Conservation (phyloP, 64 coral and sea anemone species). For the Orbicella faveolata region DNA sequence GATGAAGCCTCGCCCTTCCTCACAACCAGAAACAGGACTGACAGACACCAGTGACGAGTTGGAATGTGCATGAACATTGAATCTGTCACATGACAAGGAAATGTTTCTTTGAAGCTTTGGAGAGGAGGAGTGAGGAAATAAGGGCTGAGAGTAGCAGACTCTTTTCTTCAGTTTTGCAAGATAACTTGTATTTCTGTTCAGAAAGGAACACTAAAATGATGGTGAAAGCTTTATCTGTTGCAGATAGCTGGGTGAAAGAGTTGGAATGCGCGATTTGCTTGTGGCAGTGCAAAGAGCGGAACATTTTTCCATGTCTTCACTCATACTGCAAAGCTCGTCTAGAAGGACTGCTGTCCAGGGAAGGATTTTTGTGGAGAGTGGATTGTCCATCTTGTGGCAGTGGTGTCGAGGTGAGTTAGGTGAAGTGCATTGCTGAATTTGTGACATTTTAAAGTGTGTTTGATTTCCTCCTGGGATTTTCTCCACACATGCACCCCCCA, state of each 20-base stretch:
- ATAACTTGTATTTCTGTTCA: background rate
- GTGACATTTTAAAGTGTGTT: too few species aligned
- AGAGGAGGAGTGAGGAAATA: too few species aligned
- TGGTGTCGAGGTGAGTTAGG: background rate
- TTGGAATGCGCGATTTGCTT: conserved; percentile 17
- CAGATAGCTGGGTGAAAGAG: background rate
- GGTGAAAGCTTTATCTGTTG: background rate
- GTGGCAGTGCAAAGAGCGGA: background rate
- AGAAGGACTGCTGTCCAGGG: background rate
- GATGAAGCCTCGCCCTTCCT: too few species aligned
- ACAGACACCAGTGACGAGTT: too few species aligned
- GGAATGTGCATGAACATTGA: background rate
- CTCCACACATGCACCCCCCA: too few species aligned
- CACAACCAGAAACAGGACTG: too few species aligned
- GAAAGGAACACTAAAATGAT: background rate
- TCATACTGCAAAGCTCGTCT: conserved; percentile 8
- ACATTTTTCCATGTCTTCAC: conserved; percentile 29
- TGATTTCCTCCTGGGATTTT: too few species aligned
- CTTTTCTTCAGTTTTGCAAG: background rate
- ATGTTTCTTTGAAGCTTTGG: too few species aligned
- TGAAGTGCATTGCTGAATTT: background rate
- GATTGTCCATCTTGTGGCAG: background rate
- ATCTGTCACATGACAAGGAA: background rate
- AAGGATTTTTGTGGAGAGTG: background rate
- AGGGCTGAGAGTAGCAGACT: too few species aligned